phyloP scores from a whole-genome alignment of 2,797 vertebrate species.

The Peromyscus nudipes region DNA sequence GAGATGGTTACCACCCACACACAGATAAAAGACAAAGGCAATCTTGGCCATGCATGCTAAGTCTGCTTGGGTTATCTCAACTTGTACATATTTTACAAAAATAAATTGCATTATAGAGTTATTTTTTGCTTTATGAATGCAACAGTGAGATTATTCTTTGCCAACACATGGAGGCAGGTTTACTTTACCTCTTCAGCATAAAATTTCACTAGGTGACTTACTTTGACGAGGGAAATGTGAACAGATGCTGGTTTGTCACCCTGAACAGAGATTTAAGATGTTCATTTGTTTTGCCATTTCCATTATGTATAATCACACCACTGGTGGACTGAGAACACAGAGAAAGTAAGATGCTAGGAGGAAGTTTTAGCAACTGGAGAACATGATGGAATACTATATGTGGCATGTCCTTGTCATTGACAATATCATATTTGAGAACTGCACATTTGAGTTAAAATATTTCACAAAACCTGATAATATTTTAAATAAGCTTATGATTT shows the following conservation, averaged over 20 bases:
- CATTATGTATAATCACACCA: neutral
- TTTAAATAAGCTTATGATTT: neutral
- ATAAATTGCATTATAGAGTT: neutral
- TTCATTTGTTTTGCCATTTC: neutral
- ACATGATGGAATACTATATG: conserved; percentile 2
- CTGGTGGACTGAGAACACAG: neutral
- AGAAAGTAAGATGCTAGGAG: neutral
- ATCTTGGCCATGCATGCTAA: neutral
- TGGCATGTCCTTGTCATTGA: neutral
- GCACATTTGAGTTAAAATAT: neutral
- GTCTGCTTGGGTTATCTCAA: neutral
- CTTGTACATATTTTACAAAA: neutral
- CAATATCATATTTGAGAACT: neutral
- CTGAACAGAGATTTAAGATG: neutral
- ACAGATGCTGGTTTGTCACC: neutral
- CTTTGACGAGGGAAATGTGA: conserved; percentile 30
- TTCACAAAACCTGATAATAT: neutral
- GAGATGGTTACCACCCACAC: neutral
- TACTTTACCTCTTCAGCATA: neutral
- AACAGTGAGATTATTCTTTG: neutral
- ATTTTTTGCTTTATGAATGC: neutral
- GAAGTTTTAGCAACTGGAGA: neutral
- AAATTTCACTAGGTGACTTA: neutral
- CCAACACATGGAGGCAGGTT: neutral
- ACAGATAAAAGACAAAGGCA: neutral